Base-by-base conservation (phyloP, 2,797 vertebrate genomes). In the Bradypodion ventrale region DNA sequence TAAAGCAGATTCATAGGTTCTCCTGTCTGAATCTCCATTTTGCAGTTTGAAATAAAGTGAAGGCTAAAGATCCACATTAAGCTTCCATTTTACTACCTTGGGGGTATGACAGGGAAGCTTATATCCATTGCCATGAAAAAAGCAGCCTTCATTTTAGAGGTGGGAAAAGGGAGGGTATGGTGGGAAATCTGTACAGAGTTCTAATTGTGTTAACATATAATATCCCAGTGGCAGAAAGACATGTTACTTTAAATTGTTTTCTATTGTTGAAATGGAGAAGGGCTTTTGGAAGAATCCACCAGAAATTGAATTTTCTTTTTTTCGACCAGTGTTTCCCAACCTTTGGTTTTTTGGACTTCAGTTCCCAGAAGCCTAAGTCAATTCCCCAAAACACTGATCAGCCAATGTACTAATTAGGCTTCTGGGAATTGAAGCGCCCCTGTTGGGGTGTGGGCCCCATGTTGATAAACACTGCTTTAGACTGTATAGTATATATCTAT, bases 81-180 rank as follows among this genome's bases (percentile, higher is more conserved):
- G 73, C 80, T 93, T 93, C 90, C 16, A 13, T 84, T 56, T 94
- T 93, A 84, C 79, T 93, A 91, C 90, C 92, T 94, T 85, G 92
- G 80, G 85, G 83, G 68, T 84, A 65, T 80, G 85, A 74, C 9
- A 27, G 86, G 91, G 46, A 92, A 87, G 88, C 93, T 86, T 89
- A 84, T 56, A 59, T 91, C 90, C 78, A 83, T 85, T 37, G 49
- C 75, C 91, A 73, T 52, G 29, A 66, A 44, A 69, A 52, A 87
- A 73, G 44, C 87, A 80, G 78, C 69, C 42, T 29, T 89, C 49
- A 86, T 60, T 90, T 84, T 35, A 2, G 49, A 0, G 0, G 83
- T 89, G 84, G 66, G 85, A 88, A 74, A 83, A 66, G 44, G 87
- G 79, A 70, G 49, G 63, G 79, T 8, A 4, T 21, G 15, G 49